Conservation (phyloP, 2,797 vertebrate genomes). For the Anguilla megastoma region DNA sequence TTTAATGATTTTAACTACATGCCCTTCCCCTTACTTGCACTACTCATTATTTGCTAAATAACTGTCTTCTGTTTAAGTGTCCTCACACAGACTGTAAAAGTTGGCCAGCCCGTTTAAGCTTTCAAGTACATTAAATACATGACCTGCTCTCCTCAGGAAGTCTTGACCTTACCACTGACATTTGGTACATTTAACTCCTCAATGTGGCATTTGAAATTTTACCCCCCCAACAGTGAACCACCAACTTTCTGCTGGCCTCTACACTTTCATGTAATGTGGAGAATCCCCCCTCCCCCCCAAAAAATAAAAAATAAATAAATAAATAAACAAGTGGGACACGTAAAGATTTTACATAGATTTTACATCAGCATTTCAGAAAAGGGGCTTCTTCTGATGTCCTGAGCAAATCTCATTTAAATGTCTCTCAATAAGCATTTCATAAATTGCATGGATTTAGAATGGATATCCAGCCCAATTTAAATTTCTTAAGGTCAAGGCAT, state of each 20-base stretch:
- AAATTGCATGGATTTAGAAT: slow-evolving; percentile 26
- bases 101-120: not conserved
- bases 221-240: slow-evolving; percentile 27
- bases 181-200: slow-evolving; percentile 49
- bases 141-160: slow-evolving; percentile 32
- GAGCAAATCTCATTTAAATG: slow-evolving; percentile 16
- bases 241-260: slow-evolving; percentile 16
- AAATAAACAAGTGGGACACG: slow-evolving; percentile 23
- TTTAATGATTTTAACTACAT: not conserved
- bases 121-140: not conserved
- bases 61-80: not conserved
- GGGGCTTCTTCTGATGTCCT: not conserved
- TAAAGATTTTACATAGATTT: slow-evolving; percentile 22
- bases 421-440: slow-evolving; percentile 28
- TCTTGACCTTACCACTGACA: slow-evolving; percentile 56
- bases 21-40: not conserved
- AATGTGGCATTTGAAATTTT: slow-evolving; percentile 58
- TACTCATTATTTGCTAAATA: not conserved
- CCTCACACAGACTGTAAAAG: slow-evolving; percentile 3
- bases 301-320: not conserved
- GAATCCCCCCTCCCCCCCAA: not conserved
- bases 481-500: slow-evolving; percentile 36
- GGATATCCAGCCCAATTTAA: slow-evolving; percentile 31
- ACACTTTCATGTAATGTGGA: not conserved
- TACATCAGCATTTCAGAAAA: slow-evolving; percentile 17